Conservation (phyloP, 2,888 invertebrate species). For the Epinotia bilunana region DNA sequence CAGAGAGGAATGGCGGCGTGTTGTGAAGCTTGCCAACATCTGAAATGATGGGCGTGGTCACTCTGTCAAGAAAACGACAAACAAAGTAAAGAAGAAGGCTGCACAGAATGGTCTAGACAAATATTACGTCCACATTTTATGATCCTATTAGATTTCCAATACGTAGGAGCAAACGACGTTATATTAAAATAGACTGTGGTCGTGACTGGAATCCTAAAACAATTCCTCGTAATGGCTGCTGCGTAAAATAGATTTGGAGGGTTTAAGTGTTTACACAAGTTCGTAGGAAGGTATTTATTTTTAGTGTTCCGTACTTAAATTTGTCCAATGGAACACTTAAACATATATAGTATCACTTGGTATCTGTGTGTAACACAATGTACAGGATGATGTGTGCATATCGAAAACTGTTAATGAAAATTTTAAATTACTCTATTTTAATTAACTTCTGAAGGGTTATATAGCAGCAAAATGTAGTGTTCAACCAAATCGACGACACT, state of each 20-base stretch:
- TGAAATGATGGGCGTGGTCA: too few species aligned
- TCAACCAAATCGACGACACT: background rate
- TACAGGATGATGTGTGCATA: background rate
- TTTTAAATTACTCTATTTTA: background rate
- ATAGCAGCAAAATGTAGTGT: background rate
- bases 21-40: too few species aligned
- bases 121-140: background rate
- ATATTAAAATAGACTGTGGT: background rate
- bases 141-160: background rate
- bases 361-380: too few species aligned
- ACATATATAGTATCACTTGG: background rate
- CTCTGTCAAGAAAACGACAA: too few species aligned
- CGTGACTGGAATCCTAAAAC: constrained; percentile 15
- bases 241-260: constrained; percentile 12
- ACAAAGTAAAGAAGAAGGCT: too few species aligned
- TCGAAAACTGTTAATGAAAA: background rate
- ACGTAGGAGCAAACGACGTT: background rate
- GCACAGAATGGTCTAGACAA: background rate
- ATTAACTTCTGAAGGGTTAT: background rate
- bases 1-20: too few species aligned
- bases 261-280: background rate
- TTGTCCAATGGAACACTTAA: background rate
- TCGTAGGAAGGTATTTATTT: background rate
- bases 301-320: background rate
- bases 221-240: constrained; percentile 14